Evolutionary conservation across 2,797 vertebrate genomes (phyloP).

Genomic region (Jordanella pulchra): DNA sequence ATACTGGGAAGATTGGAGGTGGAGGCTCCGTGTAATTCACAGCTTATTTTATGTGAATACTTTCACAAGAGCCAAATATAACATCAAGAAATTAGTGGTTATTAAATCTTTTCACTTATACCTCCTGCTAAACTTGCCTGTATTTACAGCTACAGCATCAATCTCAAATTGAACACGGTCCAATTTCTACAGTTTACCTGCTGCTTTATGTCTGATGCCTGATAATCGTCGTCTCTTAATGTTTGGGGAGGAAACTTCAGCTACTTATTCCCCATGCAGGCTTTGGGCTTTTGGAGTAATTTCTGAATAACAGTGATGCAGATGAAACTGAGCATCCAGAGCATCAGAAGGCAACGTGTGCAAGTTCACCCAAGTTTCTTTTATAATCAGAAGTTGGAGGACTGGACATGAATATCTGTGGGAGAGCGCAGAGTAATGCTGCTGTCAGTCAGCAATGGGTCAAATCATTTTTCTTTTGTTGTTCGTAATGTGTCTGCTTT

Average conservation of each 20-base stretch:
- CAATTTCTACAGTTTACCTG: slow-evolving; percentile 31
- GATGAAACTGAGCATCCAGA: slow-evolving; percentile 47
- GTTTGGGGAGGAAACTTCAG: slow-evolving; percentile 51
- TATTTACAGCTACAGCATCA: slow-evolving; percentile 29
- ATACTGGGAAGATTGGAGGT: neutral
- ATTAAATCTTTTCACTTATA: neutral
- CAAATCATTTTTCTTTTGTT: slow-evolving; percentile 24
- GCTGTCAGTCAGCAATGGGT: slow-evolving; percentile 45
- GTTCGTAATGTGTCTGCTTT: slow-evolving; percentile 47
- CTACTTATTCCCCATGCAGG: slow-evolving; percentile 51
- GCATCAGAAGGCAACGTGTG: slow-evolving; percentile 41
- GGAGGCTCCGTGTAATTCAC: neutral
- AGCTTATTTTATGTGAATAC: neutral
- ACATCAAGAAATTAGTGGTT: neutral
- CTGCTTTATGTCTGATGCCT: slow-evolving; percentile 38
- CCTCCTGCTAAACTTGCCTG: neutral
- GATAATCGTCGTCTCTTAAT: slow-evolving; percentile 59
- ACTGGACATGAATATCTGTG: slow-evolving; percentile 56
- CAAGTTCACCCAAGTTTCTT: slow-evolving; percentile 23
- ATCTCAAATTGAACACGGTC: slow-evolving; percentile 45
- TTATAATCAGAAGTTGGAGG: slow-evolving; percentile 16
- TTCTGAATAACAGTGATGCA: slow-evolving; percentile 44
- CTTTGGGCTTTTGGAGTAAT: slow-evolving; percentile 35
- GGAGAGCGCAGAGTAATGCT: slow-evolving; percentile 37
- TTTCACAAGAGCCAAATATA: neutral